These are phyloP conservation scores for Tarsius wallacei DNA, from an alignment of 2,797 vertebrate species.

Conservation along the genomic window DNA sequence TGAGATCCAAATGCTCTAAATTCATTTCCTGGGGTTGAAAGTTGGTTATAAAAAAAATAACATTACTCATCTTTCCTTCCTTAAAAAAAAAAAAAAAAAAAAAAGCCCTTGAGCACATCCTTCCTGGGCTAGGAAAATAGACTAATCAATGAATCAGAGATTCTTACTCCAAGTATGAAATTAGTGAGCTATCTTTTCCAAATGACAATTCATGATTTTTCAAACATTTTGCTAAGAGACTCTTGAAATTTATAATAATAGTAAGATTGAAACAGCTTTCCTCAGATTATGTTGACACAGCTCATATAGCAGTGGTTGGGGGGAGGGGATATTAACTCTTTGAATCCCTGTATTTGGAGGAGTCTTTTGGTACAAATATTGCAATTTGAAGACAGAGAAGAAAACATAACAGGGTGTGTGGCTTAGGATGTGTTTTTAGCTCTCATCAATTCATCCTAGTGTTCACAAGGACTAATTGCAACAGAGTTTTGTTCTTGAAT, in stretches of 20 bases:
- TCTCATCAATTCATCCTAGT: not conserved
- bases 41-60: slow-evolving; percentile 43
- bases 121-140: not conserved
- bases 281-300: not conserved
- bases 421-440: not conserved
- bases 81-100: not conserved
- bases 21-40: slow-evolving; percentile 21
- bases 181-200: not conserved
- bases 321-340: not conserved
- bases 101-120: not conserved
- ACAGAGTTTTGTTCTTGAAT: not conserved
- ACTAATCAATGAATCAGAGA: not conserved
- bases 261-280: not conserved
- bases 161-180: not conserved
- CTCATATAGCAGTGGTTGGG: not conserved
- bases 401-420: not conserved
- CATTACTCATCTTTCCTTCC: not conserved
- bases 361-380: not conserved
- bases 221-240: not conserved
- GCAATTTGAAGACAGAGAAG: not conserved
- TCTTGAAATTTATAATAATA: not conserved
- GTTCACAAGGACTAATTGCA: not conserved
- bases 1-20: no score
- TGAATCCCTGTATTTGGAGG: not conserved
- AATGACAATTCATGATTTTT: not conserved